These are phyloP conservation scores for Bos javanicus DNA, from an alignment of 2,113 vertebrate species.

Conservation along the genomic window DNA sequence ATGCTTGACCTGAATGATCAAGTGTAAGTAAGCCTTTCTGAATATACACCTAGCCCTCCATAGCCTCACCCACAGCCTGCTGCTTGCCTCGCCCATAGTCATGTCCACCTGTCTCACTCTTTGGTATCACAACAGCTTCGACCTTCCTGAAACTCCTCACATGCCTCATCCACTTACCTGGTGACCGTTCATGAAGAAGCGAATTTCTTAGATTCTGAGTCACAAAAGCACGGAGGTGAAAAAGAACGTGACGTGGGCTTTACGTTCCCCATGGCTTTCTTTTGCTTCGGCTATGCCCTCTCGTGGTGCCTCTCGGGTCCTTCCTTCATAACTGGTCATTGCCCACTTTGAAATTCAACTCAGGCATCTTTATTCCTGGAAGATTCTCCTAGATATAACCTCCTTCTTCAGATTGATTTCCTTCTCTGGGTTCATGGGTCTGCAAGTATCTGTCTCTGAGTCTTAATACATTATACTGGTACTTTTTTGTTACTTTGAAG, in stretches of 20 bases:
- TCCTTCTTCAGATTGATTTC: not conserved
- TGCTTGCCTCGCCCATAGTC: not conserved
- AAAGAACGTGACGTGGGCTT: not conserved
- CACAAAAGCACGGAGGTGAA: not conserved
- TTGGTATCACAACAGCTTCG: not conserved
- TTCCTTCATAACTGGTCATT: not conserved
- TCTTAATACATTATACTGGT: not conserved
- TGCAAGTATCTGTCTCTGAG: not conserved
- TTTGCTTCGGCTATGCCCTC: not conserved
- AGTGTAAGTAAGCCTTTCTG: not conserved
- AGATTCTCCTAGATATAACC: not conserved
- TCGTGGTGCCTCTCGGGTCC: not conserved
- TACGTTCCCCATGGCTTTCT: not conserved
- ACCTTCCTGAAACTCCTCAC: not conserved
- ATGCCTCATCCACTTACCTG: not conserved
- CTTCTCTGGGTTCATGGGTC: not conserved
- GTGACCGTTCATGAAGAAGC: not conserved
- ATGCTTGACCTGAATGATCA: not conserved
- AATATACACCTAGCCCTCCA: not conserved
- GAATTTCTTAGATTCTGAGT: not conserved
- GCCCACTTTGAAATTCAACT: not conserved
- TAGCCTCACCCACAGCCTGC: too few relatives aligned
- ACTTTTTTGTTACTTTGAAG: not conserved
- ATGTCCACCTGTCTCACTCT: not conserved
- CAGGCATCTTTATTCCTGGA: not conserved